Evolutionary conservation across 2,113 vertebrate species (phyloP), one percentile per base, ranked within the genome.

Genomic region (Nothoprocta pentlandii): DNA sequence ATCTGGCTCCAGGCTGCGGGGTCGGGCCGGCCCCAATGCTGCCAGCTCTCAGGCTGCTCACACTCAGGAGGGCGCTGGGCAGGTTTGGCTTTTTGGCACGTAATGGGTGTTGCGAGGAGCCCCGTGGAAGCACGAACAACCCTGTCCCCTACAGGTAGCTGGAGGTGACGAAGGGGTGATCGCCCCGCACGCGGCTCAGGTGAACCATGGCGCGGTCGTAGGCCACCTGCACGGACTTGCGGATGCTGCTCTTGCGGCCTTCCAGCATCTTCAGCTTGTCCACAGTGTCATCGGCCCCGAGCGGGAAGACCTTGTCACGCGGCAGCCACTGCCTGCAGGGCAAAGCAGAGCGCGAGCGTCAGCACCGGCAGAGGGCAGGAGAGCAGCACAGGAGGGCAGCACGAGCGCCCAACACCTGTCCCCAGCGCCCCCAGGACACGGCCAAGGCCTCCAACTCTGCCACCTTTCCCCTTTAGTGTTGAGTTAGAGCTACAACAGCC

Each of bases 251-350:
- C 97, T 99, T 99, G 53, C 99, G 98, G 21, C 98, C 99, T 96
- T 99, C 99, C 97, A 99, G 97, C 96, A 99, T 99, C 91, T 99
- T 99, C 80, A 99, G 97, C 95, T 99, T 99, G 98, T 99, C 99
- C 61, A 98, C 98, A 0, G 99, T 99, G 94, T 99, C 98, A 9
- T 99, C 99, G 59, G 98, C 96, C 1, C 99, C 99, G 36, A 99
- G 86, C 15, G 99, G 98, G 21, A 98, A 97, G 84, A 99, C 98
- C 94, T 99, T 99, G 94, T 99, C 98, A 41, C 98, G 98, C 0
- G 99, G 99, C 68, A 99, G 98, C 99, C 99, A 99, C 97, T 99
- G 99, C 99, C 99, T 99, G 86, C 69, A 96, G 91, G 1, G 49
- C 25, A 53, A 91, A 61, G 70, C n/a, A 90, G 12, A 80, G 81